Conservation (phyloP, 1,140 invertebrate species). For the Brachionus plicatilis region DNA sequence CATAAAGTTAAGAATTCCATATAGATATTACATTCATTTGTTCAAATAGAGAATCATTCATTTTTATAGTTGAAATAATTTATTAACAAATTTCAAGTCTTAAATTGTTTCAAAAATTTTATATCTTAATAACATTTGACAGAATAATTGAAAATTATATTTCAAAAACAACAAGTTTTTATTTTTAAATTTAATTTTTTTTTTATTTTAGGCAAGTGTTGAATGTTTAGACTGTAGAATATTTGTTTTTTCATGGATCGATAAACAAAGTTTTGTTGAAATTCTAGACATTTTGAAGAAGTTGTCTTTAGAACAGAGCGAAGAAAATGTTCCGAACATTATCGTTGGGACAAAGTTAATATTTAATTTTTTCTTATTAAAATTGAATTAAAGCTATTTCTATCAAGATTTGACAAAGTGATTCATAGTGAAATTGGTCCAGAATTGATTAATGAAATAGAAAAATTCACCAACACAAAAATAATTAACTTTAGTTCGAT, state of each 20-base stretch:
- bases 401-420: conserved; percentile 33
- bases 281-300: not conserved
- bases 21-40: too few relatives aligned
- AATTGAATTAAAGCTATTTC: not conserved
- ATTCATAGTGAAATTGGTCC: conserved; percentile 32
- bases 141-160: too few relatives aligned
- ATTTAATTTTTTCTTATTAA: not conserved
- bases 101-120: too few relatives aligned
- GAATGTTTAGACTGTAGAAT: conserved; percentile 17
- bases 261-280: not conserved
- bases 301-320: not conserved
- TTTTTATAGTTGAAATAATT: too few relatives aligned
- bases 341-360: conserved; percentile 30
- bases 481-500: conserved; percentile 13
- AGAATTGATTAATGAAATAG: not conserved
- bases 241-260: conserved; percentile 37
- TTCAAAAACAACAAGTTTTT: too few relatives aligned
- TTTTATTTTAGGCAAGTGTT: not conserved
- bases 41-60: too few relatives aligned
- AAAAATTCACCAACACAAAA: not conserved
- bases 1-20: too few relatives aligned
- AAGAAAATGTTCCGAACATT: not conserved
- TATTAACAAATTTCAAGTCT: too few relatives aligned
- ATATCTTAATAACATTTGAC: too few relatives aligned
- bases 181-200: too few relatives aligned